phyloP scores from a whole-genome alignment of 2,113 vertebrate species.

The Lethenteron camtschaticum region DNA sequence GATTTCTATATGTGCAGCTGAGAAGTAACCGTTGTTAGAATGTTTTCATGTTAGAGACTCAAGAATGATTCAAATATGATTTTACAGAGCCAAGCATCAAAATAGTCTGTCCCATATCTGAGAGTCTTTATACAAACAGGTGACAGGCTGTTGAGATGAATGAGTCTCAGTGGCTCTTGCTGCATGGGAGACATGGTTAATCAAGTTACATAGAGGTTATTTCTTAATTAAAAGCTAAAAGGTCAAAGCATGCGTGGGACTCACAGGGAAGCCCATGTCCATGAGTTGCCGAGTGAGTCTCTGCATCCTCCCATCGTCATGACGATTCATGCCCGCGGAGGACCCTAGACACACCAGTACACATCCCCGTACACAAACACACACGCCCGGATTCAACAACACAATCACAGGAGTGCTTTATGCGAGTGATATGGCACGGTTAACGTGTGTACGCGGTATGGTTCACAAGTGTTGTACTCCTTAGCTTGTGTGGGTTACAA shows the following conservation, averaged over 20 bases:
- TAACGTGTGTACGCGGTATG: too few relatives aligned
- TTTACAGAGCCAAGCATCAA: not conserved
- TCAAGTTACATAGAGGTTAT: not conserved
- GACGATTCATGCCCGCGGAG: conserved; percentile 51
- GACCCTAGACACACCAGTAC: conserved; percentile 6
- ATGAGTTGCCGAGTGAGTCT: conserved; percentile 92
- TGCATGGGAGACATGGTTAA: not conserved
- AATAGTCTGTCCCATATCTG: not conserved
- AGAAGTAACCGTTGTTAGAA: too few relatives aligned
- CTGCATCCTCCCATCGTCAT: conserved; percentile 81
- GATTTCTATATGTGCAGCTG: too few relatives aligned
- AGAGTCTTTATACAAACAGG: not conserved
- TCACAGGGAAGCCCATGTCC: conserved; percentile 97
- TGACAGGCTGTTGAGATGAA: not conserved
- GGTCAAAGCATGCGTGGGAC: conserved; percentile 12
- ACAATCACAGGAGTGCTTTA: too few relatives aligned
- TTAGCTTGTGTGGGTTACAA: too few relatives aligned
- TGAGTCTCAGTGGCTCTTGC: not conserved
- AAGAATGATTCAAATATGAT: too few relatives aligned
- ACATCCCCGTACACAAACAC: too few relatives aligned
- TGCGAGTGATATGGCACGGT: too few relatives aligned
- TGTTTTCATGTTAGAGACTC: too few relatives aligned
- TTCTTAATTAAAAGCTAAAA: not conserved
- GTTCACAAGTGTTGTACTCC: too few relatives aligned
- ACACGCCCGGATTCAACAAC: too few relatives aligned